Conservation (phyloP, 35 echinoderm and acorn worm genomes). For the Nesometra sesokonis region DNA sequence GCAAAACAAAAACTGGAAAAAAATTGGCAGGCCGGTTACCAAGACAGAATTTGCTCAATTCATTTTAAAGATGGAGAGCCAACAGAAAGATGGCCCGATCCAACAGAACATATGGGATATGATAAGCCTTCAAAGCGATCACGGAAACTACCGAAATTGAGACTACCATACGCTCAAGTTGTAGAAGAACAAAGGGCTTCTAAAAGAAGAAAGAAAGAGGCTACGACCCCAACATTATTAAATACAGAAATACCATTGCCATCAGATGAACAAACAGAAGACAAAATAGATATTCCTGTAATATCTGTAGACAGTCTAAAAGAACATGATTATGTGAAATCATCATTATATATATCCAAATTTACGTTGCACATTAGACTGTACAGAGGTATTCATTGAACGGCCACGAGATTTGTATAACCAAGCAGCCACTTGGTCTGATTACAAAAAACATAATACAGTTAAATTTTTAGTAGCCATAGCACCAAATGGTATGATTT, state of each 20-base stretch:
- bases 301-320: too few species aligned
- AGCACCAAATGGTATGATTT: constrained; percentile 44
- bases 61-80: constrained; percentile 1
- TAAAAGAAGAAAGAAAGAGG: background rate
- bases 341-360: background rate
- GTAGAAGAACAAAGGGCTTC: too few species aligned
- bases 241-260: too few species aligned
- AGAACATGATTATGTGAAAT: too few species aligned
- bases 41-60: constrained; percentile 10
- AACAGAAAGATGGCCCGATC: background rate
- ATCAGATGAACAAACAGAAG: too few species aligned
- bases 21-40: background rate
- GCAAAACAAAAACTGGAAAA: background rate
- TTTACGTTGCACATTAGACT: constrained; percentile 39
- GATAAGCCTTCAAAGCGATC: background rate
- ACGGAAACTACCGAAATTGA: background rate
- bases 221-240: too few species aligned
- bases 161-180: background rate
- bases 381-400: constrained; percentile 53
- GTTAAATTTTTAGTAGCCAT: constrained; percentile 40
- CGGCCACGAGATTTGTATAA: constrained; percentile 24
- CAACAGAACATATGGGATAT: constrained; percentile 19
- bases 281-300: too few species aligned
- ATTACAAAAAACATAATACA: constrained; percentile 55
- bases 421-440: constrained; percentile 48